Percentiles rank a stretch among this genome's conserved stretches.
These are phyloP conservation scores for Dasysyrphus albostriatus DNA, from an alignment of 2,888 invertebrate species.

Conservation along the genomic window DNA sequence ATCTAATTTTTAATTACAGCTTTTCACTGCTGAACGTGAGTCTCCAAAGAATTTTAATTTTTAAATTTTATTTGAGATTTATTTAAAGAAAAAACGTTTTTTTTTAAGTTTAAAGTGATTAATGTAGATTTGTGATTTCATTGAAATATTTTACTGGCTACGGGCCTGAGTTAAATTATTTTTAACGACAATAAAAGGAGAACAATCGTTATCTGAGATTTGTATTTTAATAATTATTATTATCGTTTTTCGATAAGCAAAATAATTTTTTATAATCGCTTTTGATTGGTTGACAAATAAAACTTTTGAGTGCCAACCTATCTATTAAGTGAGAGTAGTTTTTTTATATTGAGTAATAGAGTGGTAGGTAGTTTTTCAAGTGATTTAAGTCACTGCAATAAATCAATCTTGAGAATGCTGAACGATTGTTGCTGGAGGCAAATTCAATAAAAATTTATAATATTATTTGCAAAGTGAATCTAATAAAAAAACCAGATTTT, in stretches of 20 bases:
- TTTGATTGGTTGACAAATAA: not conserved
- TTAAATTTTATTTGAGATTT: no score
- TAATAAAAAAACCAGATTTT: slow-evolving; percentile 1
- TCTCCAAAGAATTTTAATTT: no score
- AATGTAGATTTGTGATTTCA: not conserved
- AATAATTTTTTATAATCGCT: not conserved
- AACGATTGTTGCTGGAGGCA: not conserved
- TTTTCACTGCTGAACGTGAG: no score
- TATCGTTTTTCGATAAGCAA: slow-evolving; percentile 11
- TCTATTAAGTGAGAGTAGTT: not conserved
- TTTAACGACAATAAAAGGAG: not conserved
- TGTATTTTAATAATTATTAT: not conserved
- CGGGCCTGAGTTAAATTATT: not conserved
- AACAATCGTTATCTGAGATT: slow-evolving; percentile 10
- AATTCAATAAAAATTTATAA: not conserved
- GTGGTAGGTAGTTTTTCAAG: slow-evolving; percentile 1
- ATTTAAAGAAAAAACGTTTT: no score
- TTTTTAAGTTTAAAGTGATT: no score
- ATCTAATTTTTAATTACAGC: no score
- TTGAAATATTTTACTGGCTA: not conserved
- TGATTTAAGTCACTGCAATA: not conserved
- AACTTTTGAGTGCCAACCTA: not conserved
- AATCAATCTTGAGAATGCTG: not conserved
- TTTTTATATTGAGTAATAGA: not conserved
- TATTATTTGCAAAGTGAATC: not conserved